phyloP scores from a whole-genome alignment of 2,797 vertebrate species.

The Linurgus olivaceus region DNA sequence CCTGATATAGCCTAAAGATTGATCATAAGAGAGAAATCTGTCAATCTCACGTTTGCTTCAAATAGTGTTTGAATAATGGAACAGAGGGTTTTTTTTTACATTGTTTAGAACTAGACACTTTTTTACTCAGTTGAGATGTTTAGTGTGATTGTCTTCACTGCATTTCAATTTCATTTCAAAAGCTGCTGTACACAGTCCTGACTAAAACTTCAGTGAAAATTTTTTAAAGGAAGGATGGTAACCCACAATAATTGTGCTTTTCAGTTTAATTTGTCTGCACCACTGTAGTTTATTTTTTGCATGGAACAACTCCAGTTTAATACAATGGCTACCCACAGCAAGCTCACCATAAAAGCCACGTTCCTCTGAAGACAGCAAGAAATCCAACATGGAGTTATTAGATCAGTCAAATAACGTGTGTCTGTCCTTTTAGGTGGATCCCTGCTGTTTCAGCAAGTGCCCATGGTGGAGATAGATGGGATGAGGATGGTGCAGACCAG shows the following conservation, averaged over 20 bases:
- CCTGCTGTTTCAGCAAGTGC: constrained; percentile 86
- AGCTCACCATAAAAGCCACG: neutral
- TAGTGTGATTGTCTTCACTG: neutral
- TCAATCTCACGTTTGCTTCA: neutral
- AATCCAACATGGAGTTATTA: fast-evolving
- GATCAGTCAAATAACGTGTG: neutral
- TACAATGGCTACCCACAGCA: neutral
- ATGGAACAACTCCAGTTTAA: neutral
- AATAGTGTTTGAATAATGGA: neutral
- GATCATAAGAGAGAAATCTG: neutral
- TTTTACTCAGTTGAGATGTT: neutral
- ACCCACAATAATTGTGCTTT: neutral
- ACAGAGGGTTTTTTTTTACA: neutral
- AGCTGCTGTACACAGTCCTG: neutral
- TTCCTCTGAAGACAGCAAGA: neutral
- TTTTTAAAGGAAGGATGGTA: neutral
- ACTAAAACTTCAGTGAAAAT: neutral
- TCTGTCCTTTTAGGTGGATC: constrained; percentile 73
- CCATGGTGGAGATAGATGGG: constrained; percentile 88
- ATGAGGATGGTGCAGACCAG: constrained; percentile 86
- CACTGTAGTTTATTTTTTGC: neutral
- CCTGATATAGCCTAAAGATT: neutral
- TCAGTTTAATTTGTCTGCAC: neutral
- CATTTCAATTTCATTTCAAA: neutral
- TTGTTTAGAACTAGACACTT: neutral